phyloP scores from a whole-genome alignment of 23 tunicate genomes.

The Botrylloides violaceus region DNA sequence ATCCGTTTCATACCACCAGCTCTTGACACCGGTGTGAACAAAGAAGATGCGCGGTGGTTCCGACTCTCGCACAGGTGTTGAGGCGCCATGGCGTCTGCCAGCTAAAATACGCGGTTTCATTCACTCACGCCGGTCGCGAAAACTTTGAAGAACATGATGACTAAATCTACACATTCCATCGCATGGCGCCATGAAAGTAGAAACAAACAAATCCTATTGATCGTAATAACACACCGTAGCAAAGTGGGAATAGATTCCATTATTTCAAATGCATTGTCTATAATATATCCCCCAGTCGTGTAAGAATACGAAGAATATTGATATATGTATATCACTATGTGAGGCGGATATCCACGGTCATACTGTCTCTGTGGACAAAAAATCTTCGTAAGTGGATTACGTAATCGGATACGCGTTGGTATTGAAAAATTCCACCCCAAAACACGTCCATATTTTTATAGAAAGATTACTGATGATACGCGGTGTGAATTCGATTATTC shows the following conservation, averaged over 20 bases:
- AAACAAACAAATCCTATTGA: not conserved
- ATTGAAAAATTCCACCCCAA: not conserved
- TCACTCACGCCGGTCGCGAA: not conserved
- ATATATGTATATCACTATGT: too few species aligned
- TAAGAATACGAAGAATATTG: too few species aligned
- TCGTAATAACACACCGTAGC: not conserved
- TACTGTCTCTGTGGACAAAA: too few species aligned
- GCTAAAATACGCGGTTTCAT: conserved; percentile 1
- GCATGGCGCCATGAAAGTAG: not conserved
- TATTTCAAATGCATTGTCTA: too few species aligned
- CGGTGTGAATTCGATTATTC: conserved; percentile 25
- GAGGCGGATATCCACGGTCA: too few species aligned
- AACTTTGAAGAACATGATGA: not conserved
- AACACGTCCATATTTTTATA: not conserved
- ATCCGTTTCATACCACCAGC: conserved; percentile 22
- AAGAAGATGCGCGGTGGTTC: conserved; percentile 9
- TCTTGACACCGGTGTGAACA: conserved; percentile 10
- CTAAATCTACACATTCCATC: not conserved
- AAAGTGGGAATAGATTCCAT: too few species aligned
- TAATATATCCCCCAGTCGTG: too few species aligned
- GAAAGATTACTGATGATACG: not conserved
- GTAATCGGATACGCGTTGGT: not conserved
- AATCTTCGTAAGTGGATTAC: not conserved
- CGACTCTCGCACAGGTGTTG: conserved; percentile 24
- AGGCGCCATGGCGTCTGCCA: conserved; percentile 27